These are phyloP conservation scores for Agelaius phoeniceus DNA, from an alignment of 2,113 vertebrate genomes.

Conservation along the genomic window DNA sequence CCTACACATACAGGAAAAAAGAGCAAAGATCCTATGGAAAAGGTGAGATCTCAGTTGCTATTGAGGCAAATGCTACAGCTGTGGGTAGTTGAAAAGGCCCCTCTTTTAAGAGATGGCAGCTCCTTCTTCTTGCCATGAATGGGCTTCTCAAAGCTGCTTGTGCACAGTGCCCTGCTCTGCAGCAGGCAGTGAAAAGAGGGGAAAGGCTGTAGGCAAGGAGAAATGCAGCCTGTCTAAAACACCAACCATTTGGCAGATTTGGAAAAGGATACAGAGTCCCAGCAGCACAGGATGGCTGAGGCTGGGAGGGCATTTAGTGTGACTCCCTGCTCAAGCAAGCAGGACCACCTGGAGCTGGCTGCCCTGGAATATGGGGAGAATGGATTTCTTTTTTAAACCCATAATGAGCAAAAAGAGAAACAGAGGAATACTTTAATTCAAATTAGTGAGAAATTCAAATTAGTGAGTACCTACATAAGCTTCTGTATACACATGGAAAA, in stretches of 20 bases:
- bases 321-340: neutral
- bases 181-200: neutral
- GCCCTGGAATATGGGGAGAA: neutral
- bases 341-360: neutral
- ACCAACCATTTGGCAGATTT: neutral
- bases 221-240: neutral
- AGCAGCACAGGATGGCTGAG: neutral
- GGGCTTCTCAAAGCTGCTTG: neutral
- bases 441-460: too few species aligned
- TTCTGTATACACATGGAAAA: neutral
- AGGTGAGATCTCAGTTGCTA: neutral
- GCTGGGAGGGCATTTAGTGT: neutral
- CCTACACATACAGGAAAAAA: neutral
- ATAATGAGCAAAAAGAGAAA: neutral
- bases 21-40: neutral
- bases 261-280: neutral
- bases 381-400: neutral
- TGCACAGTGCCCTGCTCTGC: neutral
- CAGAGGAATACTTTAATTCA: neutral
- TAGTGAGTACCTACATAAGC: fast-evolving
- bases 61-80: neutral
- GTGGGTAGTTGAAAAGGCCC: neutral
- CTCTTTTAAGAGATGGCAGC: neutral
- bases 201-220: neutral
- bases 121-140: neutral